Percentiles rank a stretch among this genome's conserved stretches.
These are phyloP conservation scores for Megaceryle torquata DNA, from an alignment of 2,113 vertebrate species.

Conservation along the genomic window DNA sequence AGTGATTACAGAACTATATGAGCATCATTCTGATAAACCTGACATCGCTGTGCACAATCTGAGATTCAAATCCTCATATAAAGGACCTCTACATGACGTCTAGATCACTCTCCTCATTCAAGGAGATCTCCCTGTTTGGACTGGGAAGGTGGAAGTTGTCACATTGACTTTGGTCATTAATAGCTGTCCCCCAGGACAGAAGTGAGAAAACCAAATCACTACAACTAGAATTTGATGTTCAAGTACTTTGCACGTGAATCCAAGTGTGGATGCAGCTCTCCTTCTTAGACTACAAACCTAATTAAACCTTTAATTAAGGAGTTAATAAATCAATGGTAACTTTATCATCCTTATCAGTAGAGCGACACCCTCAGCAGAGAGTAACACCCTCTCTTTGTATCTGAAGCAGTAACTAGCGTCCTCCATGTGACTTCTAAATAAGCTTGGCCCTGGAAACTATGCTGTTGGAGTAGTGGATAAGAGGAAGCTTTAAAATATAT, in stretches of 20 bases:
- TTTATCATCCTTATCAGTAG: not conserved
- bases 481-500: not conserved
- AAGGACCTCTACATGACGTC: not conserved
- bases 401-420: not conserved
- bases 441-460: not conserved
- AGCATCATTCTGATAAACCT: not conserved
- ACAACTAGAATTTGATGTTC: not conserved
- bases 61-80: not conserved
- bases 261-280: not conserved
- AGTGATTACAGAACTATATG: not conserved
- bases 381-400: not conserved
- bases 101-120: not conserved
- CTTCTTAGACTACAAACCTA: not conserved
- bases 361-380: not conserved
- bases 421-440: not conserved
- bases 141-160: fast-evolving
- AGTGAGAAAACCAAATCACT: not conserved
- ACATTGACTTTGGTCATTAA: not conserved
- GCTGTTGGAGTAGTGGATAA: not conserved
- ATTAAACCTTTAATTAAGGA: not conserved
- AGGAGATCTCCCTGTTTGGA: not conserved
- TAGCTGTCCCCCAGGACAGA: not conserved
- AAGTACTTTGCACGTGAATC: not conserved
- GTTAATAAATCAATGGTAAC: not conserved
- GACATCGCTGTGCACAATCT: fast-evolving